These are phyloP conservation scores for Montipora sp. DNA, from an alignment of 64 coral and sea anemone genomes.

Conservation along the genomic window DNA sequence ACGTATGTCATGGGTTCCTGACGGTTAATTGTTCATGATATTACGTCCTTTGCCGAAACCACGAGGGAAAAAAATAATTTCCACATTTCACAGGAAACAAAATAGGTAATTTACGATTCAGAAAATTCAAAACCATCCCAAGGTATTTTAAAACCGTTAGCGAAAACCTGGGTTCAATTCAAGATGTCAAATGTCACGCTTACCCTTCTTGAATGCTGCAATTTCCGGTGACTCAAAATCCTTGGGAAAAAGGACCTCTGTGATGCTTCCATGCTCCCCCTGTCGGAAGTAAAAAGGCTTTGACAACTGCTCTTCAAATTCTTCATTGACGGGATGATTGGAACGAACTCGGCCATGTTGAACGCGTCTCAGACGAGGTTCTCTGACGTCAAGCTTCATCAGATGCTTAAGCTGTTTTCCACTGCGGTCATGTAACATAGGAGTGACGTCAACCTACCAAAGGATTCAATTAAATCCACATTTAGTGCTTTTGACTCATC, in stretches of 20 bases:
- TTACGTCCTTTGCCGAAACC: no score
- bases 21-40: no score
- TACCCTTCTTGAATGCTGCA: slow-evolving; percentile 67
- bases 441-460: slow-evolving; percentile 55
- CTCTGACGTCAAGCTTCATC: slow-evolving; percentile 41
- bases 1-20: no score
- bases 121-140: no score
- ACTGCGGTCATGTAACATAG: slow-evolving; percentile 8
- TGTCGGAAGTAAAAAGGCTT: slow-evolving; percentile 78
- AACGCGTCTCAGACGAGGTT: slow-evolving; percentile 62
- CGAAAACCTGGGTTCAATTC: no score
- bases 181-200: not conserved
- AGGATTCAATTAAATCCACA: not conserved
- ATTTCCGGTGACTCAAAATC: slow-evolving; percentile 38
- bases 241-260: slow-evolving; percentile 68
- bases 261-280: slow-evolving; percentile 43
- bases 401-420: slow-evolving; percentile 9
- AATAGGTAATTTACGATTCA: no score
- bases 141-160: no score
- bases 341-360: slow-evolving; percentile 7
- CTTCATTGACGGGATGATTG: slow-evolving; percentile 74
- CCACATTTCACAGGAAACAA: no score
- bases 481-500: no score
- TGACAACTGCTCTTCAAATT: slow-evolving; percentile 64
- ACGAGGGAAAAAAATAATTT: no score